Evolutionary conservation across 2,113 vertebrate species (phyloP), one percentile per base, ranked within the genome.

Genomic region (Panthera uncia): DNA sequence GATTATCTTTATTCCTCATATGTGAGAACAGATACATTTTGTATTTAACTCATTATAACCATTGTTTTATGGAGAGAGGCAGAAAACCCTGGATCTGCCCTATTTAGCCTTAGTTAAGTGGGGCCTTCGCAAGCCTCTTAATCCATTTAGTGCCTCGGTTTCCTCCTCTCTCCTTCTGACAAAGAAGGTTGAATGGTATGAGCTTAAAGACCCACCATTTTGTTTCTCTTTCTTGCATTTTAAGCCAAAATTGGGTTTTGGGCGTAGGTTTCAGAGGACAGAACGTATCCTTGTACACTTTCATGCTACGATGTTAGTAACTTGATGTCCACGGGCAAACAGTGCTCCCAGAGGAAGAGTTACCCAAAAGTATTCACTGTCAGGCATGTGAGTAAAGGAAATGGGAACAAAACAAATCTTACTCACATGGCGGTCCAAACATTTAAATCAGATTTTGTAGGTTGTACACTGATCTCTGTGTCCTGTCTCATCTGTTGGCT

Each of bases 361-460:
- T 48, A 80, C 41, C 52, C 31, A 1, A 1, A n/a, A 36, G n/a
- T 38, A 66, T 25, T 83, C 25, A 10, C 23, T 11, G 5, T 84
- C 38, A 11, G 71, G 48, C 18, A 23, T 11, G 4, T 48, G 41
- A 73, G 18, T 50, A 50, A 48, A 90, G 55, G 66, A 55, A 71
- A 31, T 29, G 4, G 36, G 8, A 94, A 50, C 0, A 18, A 50
- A 52, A n/a, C 52, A 29, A 36, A 76, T 27, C 8, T n/a, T 12
- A 21, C 21, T 33, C 31, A 31, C 5, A 0, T 38, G 61, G 9
- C 1, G 0, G 57, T 65, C 69, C 2, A 31, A 4, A 91, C 1
- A 6, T 41, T 68, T 57, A 21, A 0, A 25, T 82, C 41, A 14
- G 50, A 16, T 71, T 80, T 65, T 15, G 9, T n/a, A 86, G 89